Base-by-base conservation (phyloP, 1,140 invertebrate species). In the Gryon sp. region DNA sequence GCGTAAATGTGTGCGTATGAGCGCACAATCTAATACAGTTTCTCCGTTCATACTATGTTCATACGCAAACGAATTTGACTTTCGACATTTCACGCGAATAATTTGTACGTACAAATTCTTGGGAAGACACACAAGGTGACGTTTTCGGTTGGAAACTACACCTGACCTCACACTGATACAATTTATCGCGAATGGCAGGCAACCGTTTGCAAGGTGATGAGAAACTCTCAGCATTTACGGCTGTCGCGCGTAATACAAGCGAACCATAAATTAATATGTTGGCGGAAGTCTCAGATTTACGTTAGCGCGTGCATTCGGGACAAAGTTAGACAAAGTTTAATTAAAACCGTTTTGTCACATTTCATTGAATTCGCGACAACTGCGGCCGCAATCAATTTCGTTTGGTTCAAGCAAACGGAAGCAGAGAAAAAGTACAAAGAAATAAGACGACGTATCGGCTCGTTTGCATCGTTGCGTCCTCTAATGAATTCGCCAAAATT, bases 201-300 rank as follows among this genome's bases (percentile, higher is more conserved):
- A 55, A 40, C 38, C 52, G 48, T n/a, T n/a, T n/a, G n/a, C n/a
- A n/a, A 68, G 38, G 52, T 69, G 59, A 16, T 36, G 76, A 46
- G 52, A 83, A 84, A 80, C 74, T 81, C 78, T 86, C 80, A 34
- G 41, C 26, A 81, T 78, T 81, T 82, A 79, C 80, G 73, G 70
- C 73, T 63, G 46, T 57, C 78, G 82, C 83, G 86, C n/a, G n/a
- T 87, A 87, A 87, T 87, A 82, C 80, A 79, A 75, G 80, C 75
- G 84, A n/a, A n/a, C n/a, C 81, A 86, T 86, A 85, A 87, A 86
- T 87, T 87, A 87, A 87, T 86, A 86, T 84, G 80, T 86, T 84
- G 76, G 40, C 72, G 78, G 73, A 84, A 86, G 86, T 86, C 84
- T 82, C 48, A 78, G 78, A 66, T 66, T 74, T 76, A 78, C 80